Evolutionary conservation across 2,113 vertebrate genomes (phyloP).

Genomic region (Coptodon bakossiorum): DNA sequence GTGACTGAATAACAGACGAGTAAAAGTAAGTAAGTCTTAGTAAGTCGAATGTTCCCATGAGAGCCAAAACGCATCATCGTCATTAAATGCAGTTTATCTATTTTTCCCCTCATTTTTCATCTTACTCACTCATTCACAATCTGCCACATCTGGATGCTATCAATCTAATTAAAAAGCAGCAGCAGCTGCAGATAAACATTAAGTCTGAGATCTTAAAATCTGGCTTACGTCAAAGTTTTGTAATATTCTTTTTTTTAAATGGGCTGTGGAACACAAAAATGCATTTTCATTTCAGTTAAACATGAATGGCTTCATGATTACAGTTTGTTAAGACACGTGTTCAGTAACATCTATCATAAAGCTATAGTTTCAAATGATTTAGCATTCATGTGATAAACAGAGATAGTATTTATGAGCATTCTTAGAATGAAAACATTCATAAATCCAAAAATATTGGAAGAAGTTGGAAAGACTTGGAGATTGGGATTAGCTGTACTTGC

Average conservation of each 20-base stretch:
- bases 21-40: background rate
- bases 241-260: background rate
- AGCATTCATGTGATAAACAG: background rate
- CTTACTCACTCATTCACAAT: background rate
- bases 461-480: background rate
- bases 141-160: background rate
- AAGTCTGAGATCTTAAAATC: background rate
- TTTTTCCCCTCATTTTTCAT: background rate
- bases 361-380: background rate
- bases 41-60: background rate
- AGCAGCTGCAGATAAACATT: background rate
- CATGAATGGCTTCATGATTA: background rate
- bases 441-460: background rate
- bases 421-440: background rate
- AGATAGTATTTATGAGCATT: background rate
- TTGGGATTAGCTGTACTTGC: background rate
- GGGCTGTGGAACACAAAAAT: background rate
- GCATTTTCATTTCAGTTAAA: background rate
- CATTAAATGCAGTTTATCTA: background rate
- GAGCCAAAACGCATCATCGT: background rate
- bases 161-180: background rate
- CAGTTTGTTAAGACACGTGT: background rate
- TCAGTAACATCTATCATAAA: background rate
- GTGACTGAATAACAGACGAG: background rate
- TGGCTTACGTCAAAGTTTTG: background rate